Evolutionary conservation across 2,797 vertebrate genomes (phyloP).

Genomic region (Siniperca scherzeri): DNA sequence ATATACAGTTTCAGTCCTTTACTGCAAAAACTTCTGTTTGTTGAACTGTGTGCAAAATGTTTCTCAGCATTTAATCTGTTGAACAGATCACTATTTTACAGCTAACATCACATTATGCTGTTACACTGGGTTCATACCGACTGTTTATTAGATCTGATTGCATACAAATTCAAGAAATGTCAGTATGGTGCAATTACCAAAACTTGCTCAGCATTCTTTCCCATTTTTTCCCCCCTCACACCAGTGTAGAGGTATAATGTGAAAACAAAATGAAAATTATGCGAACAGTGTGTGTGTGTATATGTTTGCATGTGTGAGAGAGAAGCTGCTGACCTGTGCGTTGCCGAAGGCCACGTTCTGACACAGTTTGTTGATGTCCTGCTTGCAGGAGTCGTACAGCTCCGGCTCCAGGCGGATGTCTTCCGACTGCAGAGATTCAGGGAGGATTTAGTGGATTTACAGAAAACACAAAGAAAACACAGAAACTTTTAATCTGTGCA

Average conservation of each 20-base stretch:
- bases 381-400: constrained; percentile 93
- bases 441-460: constrained; percentile 21
- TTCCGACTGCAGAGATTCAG: constrained; percentile 84
- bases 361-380: constrained; percentile 92
- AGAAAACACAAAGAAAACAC: constrained; percentile 18
- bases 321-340: constrained; percentile 89
- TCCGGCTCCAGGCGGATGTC: constrained; percentile 98
- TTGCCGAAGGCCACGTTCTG: constrained; percentile 94
- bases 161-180: too few species aligned
- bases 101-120: not conserved
- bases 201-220: not conserved
- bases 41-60: not conserved
- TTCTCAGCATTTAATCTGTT: not conserved
- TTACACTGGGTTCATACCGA: not conserved
- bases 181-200: too few species aligned
- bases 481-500: not conserved
- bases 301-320: too few species aligned
- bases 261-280: too few species aligned
- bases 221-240: not conserved
- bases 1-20: not conserved
- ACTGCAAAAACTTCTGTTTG: too few species aligned
- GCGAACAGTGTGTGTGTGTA: not conserved
- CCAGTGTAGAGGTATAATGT: not conserved
- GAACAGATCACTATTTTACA: not conserved
- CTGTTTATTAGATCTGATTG: not conserved